Evolutionary conservation across 2,113 vertebrate species (phyloP).

Genomic region (Piliocolobus tephrosceles): DNA sequence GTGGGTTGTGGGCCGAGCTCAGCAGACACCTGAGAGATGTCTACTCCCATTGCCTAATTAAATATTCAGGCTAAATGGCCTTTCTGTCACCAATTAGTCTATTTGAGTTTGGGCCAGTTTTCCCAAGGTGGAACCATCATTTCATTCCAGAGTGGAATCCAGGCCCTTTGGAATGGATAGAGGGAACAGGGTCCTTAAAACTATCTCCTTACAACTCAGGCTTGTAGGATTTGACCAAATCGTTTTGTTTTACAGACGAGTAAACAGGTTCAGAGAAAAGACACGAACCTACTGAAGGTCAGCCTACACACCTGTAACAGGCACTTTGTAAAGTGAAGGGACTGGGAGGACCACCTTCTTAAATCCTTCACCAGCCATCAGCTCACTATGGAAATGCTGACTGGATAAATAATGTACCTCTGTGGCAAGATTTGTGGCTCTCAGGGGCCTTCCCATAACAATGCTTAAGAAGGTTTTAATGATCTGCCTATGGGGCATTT

Average conservation of each 20-base stretch:
- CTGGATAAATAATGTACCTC: background rate
- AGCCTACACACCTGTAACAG: background rate
- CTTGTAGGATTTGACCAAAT: background rate
- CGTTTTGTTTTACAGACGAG: background rate
- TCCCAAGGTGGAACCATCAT: background rate
- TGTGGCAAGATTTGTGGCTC: slow-evolving; percentile 57
- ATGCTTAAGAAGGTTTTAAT: slow-evolving; percentile 55
- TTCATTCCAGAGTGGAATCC: background rate
- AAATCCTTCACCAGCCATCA: background rate
- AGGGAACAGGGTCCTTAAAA: background rate
- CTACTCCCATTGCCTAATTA: background rate
- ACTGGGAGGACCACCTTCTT: background rate
- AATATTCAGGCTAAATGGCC: background rate
- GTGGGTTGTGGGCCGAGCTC: background rate
- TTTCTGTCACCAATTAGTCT: background rate
- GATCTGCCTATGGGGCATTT: slow-evolving; percentile 46
- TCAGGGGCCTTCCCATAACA: background rate
- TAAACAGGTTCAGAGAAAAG: slow-evolving; percentile 12
- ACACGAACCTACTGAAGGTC: background rate
- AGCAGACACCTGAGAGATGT: background rate
- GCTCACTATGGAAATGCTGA: slow-evolving; percentile 8
- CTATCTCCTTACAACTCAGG: background rate
- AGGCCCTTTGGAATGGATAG: background rate
- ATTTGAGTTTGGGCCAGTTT: slow-evolving; percentile 35
- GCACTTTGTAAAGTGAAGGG: background rate